Conservation (phyloP, 1,140 invertebrate genomes). For the Cyclina sinensis region DNA sequence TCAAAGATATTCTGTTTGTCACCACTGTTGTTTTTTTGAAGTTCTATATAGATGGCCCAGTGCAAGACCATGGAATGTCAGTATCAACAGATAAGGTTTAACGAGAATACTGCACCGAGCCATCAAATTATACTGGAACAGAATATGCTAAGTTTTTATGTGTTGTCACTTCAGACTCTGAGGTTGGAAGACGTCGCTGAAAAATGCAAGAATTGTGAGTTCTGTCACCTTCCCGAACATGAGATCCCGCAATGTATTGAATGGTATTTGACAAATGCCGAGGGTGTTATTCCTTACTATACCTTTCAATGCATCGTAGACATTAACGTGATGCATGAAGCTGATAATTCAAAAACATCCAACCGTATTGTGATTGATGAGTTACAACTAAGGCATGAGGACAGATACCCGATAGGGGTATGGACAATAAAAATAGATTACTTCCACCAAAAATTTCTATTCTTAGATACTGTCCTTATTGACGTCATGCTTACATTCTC, state of each 20-base stretch:
- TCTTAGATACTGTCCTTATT: no score
- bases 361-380: conserved; percentile 44
- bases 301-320: conserved; percentile 43
- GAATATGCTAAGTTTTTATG: no score
- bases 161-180: not conserved
- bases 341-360: not conserved
- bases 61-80: no score
- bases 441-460: no score
- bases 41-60: no score
- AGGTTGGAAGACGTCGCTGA: not conserved
- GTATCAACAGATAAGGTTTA: no score
- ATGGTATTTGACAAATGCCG: conserved; percentile 8
- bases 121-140: no score
- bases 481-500: no score
- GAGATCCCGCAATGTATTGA: not conserved
- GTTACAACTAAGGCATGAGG: conserved; percentile 10
- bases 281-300: not conserved
- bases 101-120: no score
- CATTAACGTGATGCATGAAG: not conserved
- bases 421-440: no score
- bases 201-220: conserved; percentile 8
- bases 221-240: not conserved
- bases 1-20: no score
- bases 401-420: conserved; percentile 34
- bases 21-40: no score